A percentile compares a stretch with the other conserved stretches of the same genome.
Evolutionary conservation across 2,797 vertebrate genomes (phyloP).

Genomic region (Prionace glauca): DNA sequence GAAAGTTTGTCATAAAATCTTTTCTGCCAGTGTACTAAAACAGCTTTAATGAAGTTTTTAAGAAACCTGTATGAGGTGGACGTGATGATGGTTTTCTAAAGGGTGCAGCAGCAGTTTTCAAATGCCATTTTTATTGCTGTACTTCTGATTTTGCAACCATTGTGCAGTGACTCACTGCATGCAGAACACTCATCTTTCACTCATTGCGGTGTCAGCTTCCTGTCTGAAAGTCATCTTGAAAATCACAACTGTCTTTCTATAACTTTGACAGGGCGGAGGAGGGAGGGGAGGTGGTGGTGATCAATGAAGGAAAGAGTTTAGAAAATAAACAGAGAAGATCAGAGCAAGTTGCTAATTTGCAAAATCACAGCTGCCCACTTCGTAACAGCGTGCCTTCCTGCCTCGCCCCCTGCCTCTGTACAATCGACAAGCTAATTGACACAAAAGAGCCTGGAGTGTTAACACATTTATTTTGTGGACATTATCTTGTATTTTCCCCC

Average conservation of each 20-base stretch:
- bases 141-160: slow-evolving; percentile 11
- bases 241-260: background rate
- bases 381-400: background rate
- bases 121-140: background rate
- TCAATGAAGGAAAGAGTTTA: too few species aligned
- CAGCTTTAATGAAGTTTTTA: background rate
- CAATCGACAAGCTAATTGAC: slow-evolving; percentile 29
- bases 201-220: slow-evolving; percentile 35
- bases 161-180: background rate
- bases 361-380: slow-evolving; percentile 31
- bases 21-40: too few species aligned
- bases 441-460: background rate
- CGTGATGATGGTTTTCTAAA: background rate
- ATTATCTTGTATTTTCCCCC: background rate
- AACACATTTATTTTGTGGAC: background rate
- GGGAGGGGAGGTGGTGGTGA: background rate
- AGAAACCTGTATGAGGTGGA: background rate
- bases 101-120: background rate
- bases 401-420: background rate
- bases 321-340: too few species aligned
- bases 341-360: background rate
- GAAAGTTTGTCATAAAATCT: too few species aligned
- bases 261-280: background rate
- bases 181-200: background rate
- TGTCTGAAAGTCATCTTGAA: background rate